These are phyloP conservation scores for Lypha dubia DNA, from an alignment of 2,888 invertebrate genomes.

Conservation along the genomic window DNA sequence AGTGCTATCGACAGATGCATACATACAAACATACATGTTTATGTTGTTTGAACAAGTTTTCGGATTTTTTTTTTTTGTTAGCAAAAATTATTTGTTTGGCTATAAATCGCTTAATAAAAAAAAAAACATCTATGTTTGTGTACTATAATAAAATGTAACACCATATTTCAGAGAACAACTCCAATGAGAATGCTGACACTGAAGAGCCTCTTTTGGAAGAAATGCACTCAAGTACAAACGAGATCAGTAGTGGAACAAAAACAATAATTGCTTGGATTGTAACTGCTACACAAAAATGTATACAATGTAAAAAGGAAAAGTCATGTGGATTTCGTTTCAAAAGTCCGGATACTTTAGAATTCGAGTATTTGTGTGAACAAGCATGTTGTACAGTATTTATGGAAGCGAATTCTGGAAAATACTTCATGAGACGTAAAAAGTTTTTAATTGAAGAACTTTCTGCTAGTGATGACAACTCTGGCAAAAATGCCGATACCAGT, in stretches of 20 bases:
- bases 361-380: constrained; percentile 85
- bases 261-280: constrained; percentile 81
- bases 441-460: constrained; percentile 84
- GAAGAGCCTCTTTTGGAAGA: constrained; percentile 83
- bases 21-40: not conserved
- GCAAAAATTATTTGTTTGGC: not conserved
- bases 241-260: constrained; percentile 79
- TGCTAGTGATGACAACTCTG: constrained; percentile 63
- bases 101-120: no score
- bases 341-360: constrained; percentile 84
- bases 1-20: no score
- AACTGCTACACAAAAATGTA: constrained; percentile 77
- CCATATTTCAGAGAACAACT: constrained; percentile 63
- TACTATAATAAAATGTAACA: not conserved
- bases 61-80: not conserved
- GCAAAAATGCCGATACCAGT: constrained; percentile 74
- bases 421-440: constrained; percentile 84
- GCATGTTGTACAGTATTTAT: constrained; percentile 85
- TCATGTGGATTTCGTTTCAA: constrained; percentile 81
- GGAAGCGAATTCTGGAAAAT: constrained; percentile 85
- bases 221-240: constrained; percentile 75
- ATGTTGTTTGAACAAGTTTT: constrained; percentile 1
- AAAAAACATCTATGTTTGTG: not conserved
- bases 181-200: constrained; percentile 73
- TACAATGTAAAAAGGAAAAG: constrained; percentile 78